A percentile compares a stretch with the other conserved stretches of the same genome.
These are phyloP conservation scores for Actinia tenebrosa DNA, from an alignment of 64 coral and sea anemone species.

Conservation along the genomic window DNA sequence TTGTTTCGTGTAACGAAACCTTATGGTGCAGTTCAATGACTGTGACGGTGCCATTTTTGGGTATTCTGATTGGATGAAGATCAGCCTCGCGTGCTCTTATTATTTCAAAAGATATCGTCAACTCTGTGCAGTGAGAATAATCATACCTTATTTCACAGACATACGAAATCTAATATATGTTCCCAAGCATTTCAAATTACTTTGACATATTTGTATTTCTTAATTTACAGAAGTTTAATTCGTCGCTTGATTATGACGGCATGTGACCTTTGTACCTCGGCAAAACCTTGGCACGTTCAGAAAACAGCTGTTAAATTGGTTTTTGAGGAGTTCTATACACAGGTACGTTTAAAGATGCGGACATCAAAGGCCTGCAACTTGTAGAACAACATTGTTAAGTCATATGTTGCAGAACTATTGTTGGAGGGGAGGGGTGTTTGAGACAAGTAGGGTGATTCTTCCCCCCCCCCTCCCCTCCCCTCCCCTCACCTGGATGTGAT, in stretches of 20 bases:
- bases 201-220: not conserved
- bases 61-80: too few relatives aligned
- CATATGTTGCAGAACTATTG: too few relatives aligned
- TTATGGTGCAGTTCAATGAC: too few relatives aligned
- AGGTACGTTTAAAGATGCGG: constrained; percentile 36
- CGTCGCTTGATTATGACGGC: constrained; percentile 79
- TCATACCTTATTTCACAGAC: too few relatives aligned
- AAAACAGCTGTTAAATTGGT: constrained; percentile 74
- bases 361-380: too few relatives aligned
- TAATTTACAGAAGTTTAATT: constrained; percentile 45
- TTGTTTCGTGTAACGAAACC: too few relatives aligned
- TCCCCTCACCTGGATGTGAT: not conserved
- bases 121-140: too few relatives aligned
- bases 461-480: not conserved
- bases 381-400: too few relatives aligned
- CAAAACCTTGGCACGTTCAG: constrained; percentile 87
- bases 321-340: constrained; percentile 92
- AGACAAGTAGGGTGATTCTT: not conserved
- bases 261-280: constrained; percentile 64
- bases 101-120: too few relatives aligned
- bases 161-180: too few relatives aligned
- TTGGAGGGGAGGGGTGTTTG: not conserved
- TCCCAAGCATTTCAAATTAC: not conserved
- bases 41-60: too few relatives aligned
- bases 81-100: too few relatives aligned